phyloP scores from a whole-genome alignment of 1,140 invertebrate genomes.

The Pissodes strobi region DNA sequence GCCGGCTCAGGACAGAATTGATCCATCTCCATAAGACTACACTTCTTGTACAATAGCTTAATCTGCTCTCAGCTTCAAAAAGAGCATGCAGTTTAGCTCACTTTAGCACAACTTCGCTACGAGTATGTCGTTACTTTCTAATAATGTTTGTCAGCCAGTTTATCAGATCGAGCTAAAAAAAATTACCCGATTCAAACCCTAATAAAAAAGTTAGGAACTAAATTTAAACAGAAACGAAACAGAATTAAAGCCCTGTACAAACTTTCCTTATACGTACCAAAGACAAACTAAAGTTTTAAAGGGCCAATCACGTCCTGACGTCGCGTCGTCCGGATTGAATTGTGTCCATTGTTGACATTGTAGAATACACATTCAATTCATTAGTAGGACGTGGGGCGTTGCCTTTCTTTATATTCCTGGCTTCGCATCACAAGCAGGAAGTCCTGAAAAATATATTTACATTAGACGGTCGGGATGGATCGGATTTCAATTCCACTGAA shows the following conservation, averaged over 20 bases:
- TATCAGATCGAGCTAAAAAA: too few species aligned
- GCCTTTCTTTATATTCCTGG: slow-evolving; percentile 32
- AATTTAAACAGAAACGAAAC: slow-evolving; percentile 14
- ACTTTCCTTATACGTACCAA: slow-evolving; percentile 1
- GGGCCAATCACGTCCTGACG: slow-evolving; percentile 52
- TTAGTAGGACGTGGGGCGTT: slow-evolving; percentile 42
- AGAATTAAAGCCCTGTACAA: slow-evolving; percentile 4
- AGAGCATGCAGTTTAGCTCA: too few species aligned
- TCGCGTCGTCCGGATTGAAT: slow-evolving; percentile 47
- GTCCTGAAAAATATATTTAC: slow-evolving; percentile 49
- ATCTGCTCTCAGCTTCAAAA: too few species aligned
- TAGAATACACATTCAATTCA: slow-evolving; percentile 55
- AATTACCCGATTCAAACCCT: too few species aligned
- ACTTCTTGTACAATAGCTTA: too few species aligned
- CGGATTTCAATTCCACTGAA: slow-evolving; percentile 46
- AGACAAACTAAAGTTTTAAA: slow-evolving; percentile 27
- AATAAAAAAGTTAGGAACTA: too few species aligned
- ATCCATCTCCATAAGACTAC: too few species aligned
- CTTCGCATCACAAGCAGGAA: slow-evolving; percentile 41
- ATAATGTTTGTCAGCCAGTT: too few species aligned
- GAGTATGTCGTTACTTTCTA: too few species aligned
- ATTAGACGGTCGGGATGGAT: slow-evolving; percentile 33
- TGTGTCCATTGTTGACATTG: slow-evolving; percentile 55
- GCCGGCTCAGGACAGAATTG: too few species aligned
- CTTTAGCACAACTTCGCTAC: too few species aligned